phyloP scores from a whole-genome alignment of 1,140 invertebrate genomes.

The Drosophila busckii region DNA sequence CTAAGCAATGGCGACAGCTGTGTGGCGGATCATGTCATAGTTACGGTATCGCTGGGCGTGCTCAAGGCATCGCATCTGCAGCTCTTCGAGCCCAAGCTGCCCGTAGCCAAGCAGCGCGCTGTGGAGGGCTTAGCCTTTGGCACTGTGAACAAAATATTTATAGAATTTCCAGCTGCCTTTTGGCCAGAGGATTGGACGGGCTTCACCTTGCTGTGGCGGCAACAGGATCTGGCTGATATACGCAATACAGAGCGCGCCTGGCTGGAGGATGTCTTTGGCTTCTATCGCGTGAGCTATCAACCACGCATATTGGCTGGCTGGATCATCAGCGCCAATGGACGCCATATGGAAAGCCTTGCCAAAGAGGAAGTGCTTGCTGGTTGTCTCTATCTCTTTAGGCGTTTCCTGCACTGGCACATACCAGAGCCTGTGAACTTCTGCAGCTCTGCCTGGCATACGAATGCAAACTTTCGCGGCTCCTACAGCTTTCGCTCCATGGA shows the following conservation, averaged over 20 bases:
- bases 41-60: slow-evolving; percentile 85
- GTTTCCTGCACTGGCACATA: slow-evolving; percentile 68
- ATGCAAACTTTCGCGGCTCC: slow-evolving; percentile 84
- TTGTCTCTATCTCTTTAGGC: slow-evolving; percentile 79
- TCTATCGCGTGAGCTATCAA: slow-evolving; percentile 84
- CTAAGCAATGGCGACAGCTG: slow-evolving; percentile 83
- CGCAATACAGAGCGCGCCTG: slow-evolving; percentile 80
- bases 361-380: slow-evolving; percentile 79
- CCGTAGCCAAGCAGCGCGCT: slow-evolving; percentile 82
- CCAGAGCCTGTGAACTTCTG: slow-evolving; percentile 62
- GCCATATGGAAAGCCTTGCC: slow-evolving; percentile 81
- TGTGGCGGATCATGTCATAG: slow-evolving; percentile 83
- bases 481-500: slow-evolving; percentile 85
- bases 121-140: slow-evolving; percentile 85
- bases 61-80: slow-evolving; percentile 82
- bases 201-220: slow-evolving; percentile 81
- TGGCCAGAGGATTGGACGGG: slow-evolving; percentile 82
- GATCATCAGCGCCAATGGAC: slow-evolving; percentile 81
- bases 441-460: slow-evolving; percentile 82
- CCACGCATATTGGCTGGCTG: slow-evolving; percentile 85
- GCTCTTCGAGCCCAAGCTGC: slow-evolving; percentile 83
- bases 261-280: slow-evolving; percentile 83
- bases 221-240: slow-evolving; percentile 81
- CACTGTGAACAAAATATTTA: slow-evolving; percentile 88
- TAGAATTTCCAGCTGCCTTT: slow-evolving; percentile 85